Percentiles rank a stretch among this genome's conserved stretches.
phyloP scores from a whole-genome alignment of 2,113 vertebrate genomes.

The Varanus komodoensis region DNA sequence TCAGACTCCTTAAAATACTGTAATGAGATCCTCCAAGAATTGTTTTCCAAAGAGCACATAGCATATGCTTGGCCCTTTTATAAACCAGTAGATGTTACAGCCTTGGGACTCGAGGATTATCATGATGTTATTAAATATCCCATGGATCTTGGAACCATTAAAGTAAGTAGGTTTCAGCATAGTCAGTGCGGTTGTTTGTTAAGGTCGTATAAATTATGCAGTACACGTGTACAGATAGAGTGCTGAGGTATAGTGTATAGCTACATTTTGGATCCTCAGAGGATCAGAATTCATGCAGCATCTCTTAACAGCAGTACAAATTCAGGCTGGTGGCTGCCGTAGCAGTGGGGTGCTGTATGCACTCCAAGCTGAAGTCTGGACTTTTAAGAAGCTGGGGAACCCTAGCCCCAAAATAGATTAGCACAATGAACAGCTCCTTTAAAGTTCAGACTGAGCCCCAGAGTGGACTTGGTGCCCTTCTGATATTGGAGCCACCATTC shows the following conservation, averaged over 20 bases:
- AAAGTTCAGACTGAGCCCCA: no score
- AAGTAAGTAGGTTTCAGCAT: constrained; percentile 76
- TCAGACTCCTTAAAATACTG: constrained; percentile 83
- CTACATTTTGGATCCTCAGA: background rate
- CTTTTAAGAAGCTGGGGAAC: no score
- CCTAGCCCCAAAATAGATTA: no score
- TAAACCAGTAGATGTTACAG: constrained; percentile 77
- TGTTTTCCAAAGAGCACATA: constrained; percentile 89
- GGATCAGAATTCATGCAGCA: background rate
- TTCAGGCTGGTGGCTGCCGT: no score
- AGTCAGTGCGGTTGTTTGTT: background rate
- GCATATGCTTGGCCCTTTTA: constrained; percentile 91
- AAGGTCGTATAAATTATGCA: background rate
- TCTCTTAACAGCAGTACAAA: background rate
- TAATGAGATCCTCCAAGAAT: constrained; percentile 86
- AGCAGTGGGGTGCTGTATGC: no score
- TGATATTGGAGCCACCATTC: no score
- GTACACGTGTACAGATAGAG: no score
- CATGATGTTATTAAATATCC: constrained; percentile 83
- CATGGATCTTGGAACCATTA: constrained; percentile 87
- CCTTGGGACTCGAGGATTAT: constrained; percentile 80
- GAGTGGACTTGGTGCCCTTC: no score
- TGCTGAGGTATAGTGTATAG: background rate
- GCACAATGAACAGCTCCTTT: no score
- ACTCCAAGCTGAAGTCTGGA: no score